Evolutionary conservation across 1,140 invertebrate genomes (phyloP).

Genomic region (Euschistus heros): DNA sequence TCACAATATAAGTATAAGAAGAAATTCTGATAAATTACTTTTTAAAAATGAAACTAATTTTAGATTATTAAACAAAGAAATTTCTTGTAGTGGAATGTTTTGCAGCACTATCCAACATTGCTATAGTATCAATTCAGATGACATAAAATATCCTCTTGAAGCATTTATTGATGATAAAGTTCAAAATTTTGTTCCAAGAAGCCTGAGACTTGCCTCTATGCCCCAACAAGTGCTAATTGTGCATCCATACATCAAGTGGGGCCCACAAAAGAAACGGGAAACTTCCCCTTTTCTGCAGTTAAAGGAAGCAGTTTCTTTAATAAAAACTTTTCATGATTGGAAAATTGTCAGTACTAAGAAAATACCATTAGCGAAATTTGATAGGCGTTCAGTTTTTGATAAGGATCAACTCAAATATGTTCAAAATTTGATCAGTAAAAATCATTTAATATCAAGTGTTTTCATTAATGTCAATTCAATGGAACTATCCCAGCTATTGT

Average conservation of each 20-base stretch:
- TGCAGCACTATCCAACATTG: no score
- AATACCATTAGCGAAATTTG: conserved; percentile 43
- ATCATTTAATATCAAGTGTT: conserved; percentile 47
- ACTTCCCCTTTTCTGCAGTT: conserved; percentile 54
- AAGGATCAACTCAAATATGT: conserved; percentile 52
- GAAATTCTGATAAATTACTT: no score
- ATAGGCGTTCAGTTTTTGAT: conserved; percentile 53
- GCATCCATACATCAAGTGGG: conserved; percentile 70
- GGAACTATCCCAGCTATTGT: conserved; percentile 47
- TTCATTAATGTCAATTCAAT: conserved; percentile 65
- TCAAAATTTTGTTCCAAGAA: background rate
- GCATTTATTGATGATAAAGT: background rate
- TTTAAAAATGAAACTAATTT: no score
- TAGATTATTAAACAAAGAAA: no score
- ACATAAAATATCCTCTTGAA: background rate
- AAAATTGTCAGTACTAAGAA: conserved; percentile 48
- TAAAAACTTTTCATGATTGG: conserved; percentile 62
- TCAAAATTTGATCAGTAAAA: conserved; percentile 34
- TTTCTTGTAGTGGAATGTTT: no score
- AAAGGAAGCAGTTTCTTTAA: conserved; percentile 60
- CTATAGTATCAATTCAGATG: no score
- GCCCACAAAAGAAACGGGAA: conserved; percentile 40
- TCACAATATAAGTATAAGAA: no score
- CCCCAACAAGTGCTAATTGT: conserved; percentile 48
- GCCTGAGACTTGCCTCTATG: conserved; percentile 1